phyloP scores from a whole-genome alignment of 1,140 invertebrate species.

The Drosophila novamexicana region DNA sequence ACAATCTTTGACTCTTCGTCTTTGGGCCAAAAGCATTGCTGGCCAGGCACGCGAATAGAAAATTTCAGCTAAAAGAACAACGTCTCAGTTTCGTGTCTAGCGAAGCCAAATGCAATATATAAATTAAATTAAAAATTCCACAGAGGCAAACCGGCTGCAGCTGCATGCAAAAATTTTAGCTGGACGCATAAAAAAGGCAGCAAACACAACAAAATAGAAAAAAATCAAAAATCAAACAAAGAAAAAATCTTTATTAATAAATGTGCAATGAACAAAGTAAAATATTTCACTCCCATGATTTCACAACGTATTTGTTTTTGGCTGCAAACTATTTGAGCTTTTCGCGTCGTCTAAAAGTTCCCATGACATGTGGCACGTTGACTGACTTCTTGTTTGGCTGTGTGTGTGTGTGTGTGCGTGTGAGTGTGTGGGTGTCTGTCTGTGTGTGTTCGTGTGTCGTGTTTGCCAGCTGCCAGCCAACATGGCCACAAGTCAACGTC shows the following conservation, averaged over 20 bases:
- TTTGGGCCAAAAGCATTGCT: too few species aligned
- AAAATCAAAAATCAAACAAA: slow-evolving; percentile 3
- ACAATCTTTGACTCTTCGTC: too few species aligned
- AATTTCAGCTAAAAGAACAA: background rate
- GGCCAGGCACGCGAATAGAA: too few species aligned
- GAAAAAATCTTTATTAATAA: slow-evolving; percentile 72
- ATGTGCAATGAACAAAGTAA: slow-evolving; percentile 73
- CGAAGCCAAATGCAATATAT: slow-evolving; percentile 40
- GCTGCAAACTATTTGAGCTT: slow-evolving; percentile 23
- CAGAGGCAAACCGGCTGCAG: slow-evolving; percentile 27
- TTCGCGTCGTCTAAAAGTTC: slow-evolving; percentile 61
- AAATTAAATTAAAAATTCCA: slow-evolving; percentile 66
- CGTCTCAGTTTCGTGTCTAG: slow-evolving; percentile 17
- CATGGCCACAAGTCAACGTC: slow-evolving; percentile 67
- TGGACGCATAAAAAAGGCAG: slow-evolving; percentile 4
- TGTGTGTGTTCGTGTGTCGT: slow-evolving; percentile 28
- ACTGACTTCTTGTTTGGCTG: slow-evolving; percentile 33
- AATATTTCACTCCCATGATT: slow-evolving; percentile 79
- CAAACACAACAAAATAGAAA: background rate
- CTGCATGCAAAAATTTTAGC: slow-evolving; percentile 25
- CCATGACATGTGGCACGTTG: slow-evolving; percentile 74
- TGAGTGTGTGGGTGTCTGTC: slow-evolving; percentile 7
- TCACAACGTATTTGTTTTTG: slow-evolving; percentile 54
- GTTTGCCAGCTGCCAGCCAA: slow-evolving; percentile 43
- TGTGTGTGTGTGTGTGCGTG: slow-evolving; percentile 8